Evolutionary conservation across 2,113 vertebrate species (phyloP), one percentile per base, ranked within the genome.

Genomic region (Colaptes auratus): DNA sequence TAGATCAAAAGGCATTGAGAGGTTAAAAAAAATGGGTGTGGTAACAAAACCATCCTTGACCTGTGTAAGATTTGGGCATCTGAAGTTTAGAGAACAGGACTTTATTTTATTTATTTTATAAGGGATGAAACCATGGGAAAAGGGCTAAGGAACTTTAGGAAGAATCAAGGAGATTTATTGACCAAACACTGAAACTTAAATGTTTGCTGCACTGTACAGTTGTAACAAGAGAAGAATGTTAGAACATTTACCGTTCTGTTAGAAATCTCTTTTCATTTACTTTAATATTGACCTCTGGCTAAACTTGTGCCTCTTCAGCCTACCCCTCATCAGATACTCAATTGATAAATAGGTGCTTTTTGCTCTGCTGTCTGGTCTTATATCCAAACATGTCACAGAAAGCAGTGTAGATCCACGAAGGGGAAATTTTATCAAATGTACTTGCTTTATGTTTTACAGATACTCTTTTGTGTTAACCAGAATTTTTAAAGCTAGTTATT

Each of bases 1-100:
- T 83, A 58, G 79, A 93, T 90, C 69, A 92, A 95, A 97, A 75
- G 65, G 58, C 75, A 91, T 13, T 50, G 75, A 81, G 76, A 89
- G 71, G 72, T 86, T 93, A 78, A 94, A 84, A 78, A 42, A 79
- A 69, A 73, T 14, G 63, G 60, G 74, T 82, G 87, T 91, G 84
- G 65, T 93, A 67, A 81, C 56, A 71, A 80, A 92, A 93, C 71
- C 76, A 92, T 92, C 72, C 6, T 74, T 87, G 71, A 58, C 84
- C 56, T 80, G 30, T 39, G 0, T 66, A 70, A 87, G 36, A 56
- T 71, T 86, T 42, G 15, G 28, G 56, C 90, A 25, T 71, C 64
- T 86, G 52, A 86, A 80, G 72, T 93, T 93, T 56, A 71, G 79
- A 77, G 39, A 92, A 77, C 15, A 55, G n/a, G 48, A 4, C 9